Conservation (phyloP, 1,140 invertebrate species). For the Potamilus streckersoni region DNA sequence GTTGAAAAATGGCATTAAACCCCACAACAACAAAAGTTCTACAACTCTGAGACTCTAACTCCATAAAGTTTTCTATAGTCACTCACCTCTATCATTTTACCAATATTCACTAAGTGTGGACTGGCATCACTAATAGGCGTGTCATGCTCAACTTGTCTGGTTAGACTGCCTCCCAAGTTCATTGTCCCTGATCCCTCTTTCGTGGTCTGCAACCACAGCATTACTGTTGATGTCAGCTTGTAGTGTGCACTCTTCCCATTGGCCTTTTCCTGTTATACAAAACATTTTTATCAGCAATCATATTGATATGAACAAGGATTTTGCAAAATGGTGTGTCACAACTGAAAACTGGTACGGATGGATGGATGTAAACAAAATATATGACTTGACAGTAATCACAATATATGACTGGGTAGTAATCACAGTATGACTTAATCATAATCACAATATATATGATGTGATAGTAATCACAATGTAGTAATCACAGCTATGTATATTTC, state of each 20-base stretch:
- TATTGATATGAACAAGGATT: neutral
- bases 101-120: slow-evolving; percentile 99
- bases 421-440: too few relatives aligned
- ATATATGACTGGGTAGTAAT: too few relatives aligned
- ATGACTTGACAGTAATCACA: too few relatives aligned
- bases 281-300: neutral
- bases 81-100: slow-evolving; percentile 75
- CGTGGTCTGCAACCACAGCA: slow-evolving; percentile 99
- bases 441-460: too few relatives aligned
- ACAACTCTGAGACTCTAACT: too few relatives aligned
- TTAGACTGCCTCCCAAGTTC: slow-evolving; percentile 98
- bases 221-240: slow-evolving; percentile 98
- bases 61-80: neutral
- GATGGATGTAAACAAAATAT: too few relatives aligned
- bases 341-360: neutral
- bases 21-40: too few relatives aligned
- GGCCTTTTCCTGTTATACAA: slow-evolving; percentile 80
- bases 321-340: neutral
- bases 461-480: too few relatives aligned
- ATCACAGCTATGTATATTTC: too few relatives aligned
- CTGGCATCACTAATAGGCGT: slow-evolving; percentile 88
- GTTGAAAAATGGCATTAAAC: too few relatives aligned
- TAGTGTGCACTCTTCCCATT: slow-evolving; percentile 95
- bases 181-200: slow-evolving; percentile 96
- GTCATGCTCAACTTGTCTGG: slow-evolving; percentile 96